Evolutionary conservation across 1,140 invertebrate species (phyloP), one percentile per base, ranked within the genome.

Genomic region (Pseudobourletiella spinata): DNA sequence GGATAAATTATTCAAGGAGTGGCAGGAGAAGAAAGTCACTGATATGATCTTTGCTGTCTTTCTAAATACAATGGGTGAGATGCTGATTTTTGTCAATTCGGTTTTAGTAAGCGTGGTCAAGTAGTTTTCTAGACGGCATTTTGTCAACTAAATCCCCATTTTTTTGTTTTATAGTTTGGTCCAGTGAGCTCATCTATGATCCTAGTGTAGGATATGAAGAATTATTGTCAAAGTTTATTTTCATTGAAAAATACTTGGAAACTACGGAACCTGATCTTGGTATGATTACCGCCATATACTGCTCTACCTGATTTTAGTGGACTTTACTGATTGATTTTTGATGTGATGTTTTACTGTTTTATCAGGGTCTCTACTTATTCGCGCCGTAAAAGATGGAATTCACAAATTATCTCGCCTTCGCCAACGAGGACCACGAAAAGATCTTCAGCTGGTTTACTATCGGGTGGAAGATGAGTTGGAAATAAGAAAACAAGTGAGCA

Each of bases 11-110:
- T 1, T 35, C 15, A 0, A 1, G 14, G 59, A 39, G 29, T 61
- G 59, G 59, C 15, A 16, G 8, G 14, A 61, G 22, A n/a, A 35
- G 18, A 28, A 29, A n/a, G 54, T 61, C 0, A 61, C 48, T n/a
- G 59, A 54, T 28, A 46, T 32, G 14, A 30, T 61, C 15, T 24
- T 61, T 0, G 30, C 46, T 0, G 30, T 28, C 18, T 61, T 61
- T 32, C 24, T 61, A 2, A 26, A 11, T n/a, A 18, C 44, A 6
- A 52, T 61, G 8, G 59, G 59, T 52, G 44, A 16, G 30, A 15
- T 11, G 6, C 16, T 6, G 6, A 20, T 48, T 48, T 48, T 11
- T 48, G 11, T 48, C 18, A 11, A 25, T 25, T 48, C 11, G 6
- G 22, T 6, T 48, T 25, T 48, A 11, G 11, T 15, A 20, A 8